Evolutionary conservation across 2,797 vertebrate genomes (phyloP), one percentile per base, ranked within the genome.

Genomic region (Cacajao melanocephalus): DNA sequence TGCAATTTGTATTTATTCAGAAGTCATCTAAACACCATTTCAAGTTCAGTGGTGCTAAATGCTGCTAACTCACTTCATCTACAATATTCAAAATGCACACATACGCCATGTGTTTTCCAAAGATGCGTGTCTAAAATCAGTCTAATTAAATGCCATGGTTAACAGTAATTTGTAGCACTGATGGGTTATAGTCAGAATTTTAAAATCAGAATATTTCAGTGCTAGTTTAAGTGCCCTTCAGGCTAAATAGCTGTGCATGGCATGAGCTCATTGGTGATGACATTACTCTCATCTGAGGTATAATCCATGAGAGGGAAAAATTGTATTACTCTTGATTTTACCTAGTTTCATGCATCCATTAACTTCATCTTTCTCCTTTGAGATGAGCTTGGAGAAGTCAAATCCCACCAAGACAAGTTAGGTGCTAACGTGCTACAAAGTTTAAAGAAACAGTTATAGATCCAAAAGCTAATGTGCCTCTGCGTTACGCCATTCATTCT

Each of bases 41-140:
- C 97, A 46, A 97, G 97, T 98, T 97, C 96, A 97, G n/a, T 97
- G 82, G 96, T 94, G 87, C 93, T 94, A 87, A 98, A 61, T 94
- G 78, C 94, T 97, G 94, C 96, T 97, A 83, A 96, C 33, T 97
- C 96, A 93, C 81, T 90, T 88, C 96, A 96, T 98, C 61, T 20
- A 80, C 41, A 55, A 4, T 84, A 67, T 95, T 80, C 61, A 80
- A 75, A 96, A 86, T 93, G 52, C 13, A 97, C 57, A 96, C 76
- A 88, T 22, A 46, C 13, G 46, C 72, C 83, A 24, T 94, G 52
- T 84, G 58, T 95, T 75, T 95, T 83, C 82, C 85, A 88, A 93
- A 88, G 61, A 85, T 87, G 67, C 87, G 46, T 88, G 46, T 88
- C 88, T 75, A 72, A 75, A 93, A 58, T 84, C 7, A 24, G 30